Base-by-base conservation (phyloP, 2,797 vertebrate genomes). In the Gouania willdenowi region DNA sequence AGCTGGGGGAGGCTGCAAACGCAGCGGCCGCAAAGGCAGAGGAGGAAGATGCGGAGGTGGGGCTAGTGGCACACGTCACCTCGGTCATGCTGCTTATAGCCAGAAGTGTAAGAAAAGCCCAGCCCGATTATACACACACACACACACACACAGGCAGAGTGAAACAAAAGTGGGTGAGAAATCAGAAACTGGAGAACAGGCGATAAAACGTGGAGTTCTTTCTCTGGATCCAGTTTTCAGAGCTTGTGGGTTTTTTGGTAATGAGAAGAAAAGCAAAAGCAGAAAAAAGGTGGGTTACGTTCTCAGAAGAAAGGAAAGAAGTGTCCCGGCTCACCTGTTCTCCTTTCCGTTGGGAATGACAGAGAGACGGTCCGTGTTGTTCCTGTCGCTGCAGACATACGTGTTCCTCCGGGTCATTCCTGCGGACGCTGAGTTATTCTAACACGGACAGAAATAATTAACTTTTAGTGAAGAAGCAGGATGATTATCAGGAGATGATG, bases 271-370 rank as follows among this genome's bases (percentile, higher is more conserved):
- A n/a, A n/a, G n/a, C n/a, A n/a, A n/a, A n/a, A n/a, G n/a, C n/a
- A n/a, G n/a, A n/a, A n/a, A n/a, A n/a, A n/a, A n/a, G n/a, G n/a
- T n/a, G n/a, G n/a, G 25, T 40, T n/a, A n/a, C n/a, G n/a, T n/a
- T n/a, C n/a, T n/a, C n/a, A n/a, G n/a, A n/a, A n/a, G n/a, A n/a
- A n/a, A n/a, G n/a, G n/a, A n/a, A n/a, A n/a, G n/a, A n/a, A 25
- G 9, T 42, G 0, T 12, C 17, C n/a, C 15, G 61, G 50, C 90
- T 74, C 89, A 99, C 97, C 95, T 98, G 92, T 92, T 97, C 67
- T 99, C 96, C 59, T 97, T 99, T 77, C 96, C 96, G 31, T 99
- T 98, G 63, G 97, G 95, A 66, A 97, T 92, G 61, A 97, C 94
- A 7, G 96, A 92, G 37, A 98, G 95, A 11, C 93, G 91, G 53